Base-by-base conservation (phyloP, 2,797 vertebrate species). In the Leptoclinus maculatus region DNA sequence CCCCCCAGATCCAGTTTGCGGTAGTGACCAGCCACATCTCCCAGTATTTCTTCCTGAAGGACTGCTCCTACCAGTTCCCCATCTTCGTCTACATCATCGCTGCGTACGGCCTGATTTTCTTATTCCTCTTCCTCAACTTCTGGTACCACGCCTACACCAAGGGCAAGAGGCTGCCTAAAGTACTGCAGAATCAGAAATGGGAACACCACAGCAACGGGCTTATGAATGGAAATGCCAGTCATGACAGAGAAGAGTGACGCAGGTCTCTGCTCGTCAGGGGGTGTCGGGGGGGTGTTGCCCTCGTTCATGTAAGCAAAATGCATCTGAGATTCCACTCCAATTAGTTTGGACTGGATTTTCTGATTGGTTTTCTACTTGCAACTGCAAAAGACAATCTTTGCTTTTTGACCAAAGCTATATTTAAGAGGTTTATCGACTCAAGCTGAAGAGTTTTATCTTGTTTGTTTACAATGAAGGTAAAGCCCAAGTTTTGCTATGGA, bases 91-190 rank as follows among this genome's bases (percentile, higher is more conserved):
- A 97, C 91, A 94, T 99, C 91, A 98, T 99, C 27, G 94, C 89
- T 83, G 69, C 91, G 10, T 99, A 99, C 0, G 97, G 97, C 49
- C 85, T 93, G 74, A 92, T 97, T 86, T 99, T 99, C 93, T 91
- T 99, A 87, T 85, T 97, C 54, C 95, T 99, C 69, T 99, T 99
- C 88, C 95, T 99, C 72, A 96, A 99, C 92, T 99, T 99, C 94
- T 99, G 97, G 97, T 98, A 99, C 92, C 94, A 97, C 1, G 98
- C 98, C 84, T 99, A 99, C 89, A 98, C 95, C n/a, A 97, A 97
- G 87, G 98, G 97, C 83, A 96, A 98, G 88, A 93, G 98, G 89
- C 94, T 96, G 41, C 97, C 98, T 4, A 99, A 97, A 91, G 92
- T 88, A 43, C 66, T 95, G 79, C 95, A 94, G 93, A 95, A 93